A percentile compares a stretch with the other conserved stretches of the same genome.
phyloP scores from a whole-genome alignment of 1,140 invertebrate species.

The Nylanderia fulva region DNA sequence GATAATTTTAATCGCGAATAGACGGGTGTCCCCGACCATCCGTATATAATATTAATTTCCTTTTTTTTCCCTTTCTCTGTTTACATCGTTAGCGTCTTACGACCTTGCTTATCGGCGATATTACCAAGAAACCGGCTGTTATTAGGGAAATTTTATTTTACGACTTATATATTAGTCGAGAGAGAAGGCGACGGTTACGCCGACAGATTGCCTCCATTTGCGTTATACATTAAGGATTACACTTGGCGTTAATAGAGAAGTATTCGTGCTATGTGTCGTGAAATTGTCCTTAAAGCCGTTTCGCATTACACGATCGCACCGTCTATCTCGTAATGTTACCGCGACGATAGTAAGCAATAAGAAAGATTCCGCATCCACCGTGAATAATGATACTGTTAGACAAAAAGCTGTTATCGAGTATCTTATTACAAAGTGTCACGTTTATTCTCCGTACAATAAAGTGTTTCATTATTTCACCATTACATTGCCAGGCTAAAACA shows the following conservation, averaged over 20 bases:
- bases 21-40: background rate
- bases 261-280: background rate
- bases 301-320: background rate
- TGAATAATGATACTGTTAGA: slow-evolving; percentile 42
- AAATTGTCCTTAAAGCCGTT: slow-evolving; percentile 15
- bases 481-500: slow-evolving; percentile 10
- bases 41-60: background rate
- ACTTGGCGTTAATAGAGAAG: slow-evolving; percentile 36
- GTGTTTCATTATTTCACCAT: slow-evolving; percentile 27
- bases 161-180: background rate
- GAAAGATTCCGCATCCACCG: background rate
- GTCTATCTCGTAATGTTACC: background rate
- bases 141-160: slow-evolving; percentile 44
- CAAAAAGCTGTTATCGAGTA: slow-evolving; percentile 36
- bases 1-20: slow-evolving; percentile 34
- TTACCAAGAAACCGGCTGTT: slow-evolving; percentile 26
- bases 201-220: slow-evolving; percentile 32
- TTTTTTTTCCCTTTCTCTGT: background rate
- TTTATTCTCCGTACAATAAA: background rate
- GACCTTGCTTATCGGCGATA: slow-evolving; percentile 15
- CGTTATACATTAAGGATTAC: background rate
- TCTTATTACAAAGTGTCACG: background rate
- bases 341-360: background rate
- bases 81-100: slow-evolving; percentile 10
- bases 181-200: background rate